These are phyloP conservation scores for Baronia brevicornis DNA, from an alignment of 2,888 invertebrate species.

Conservation along the genomic window DNA sequence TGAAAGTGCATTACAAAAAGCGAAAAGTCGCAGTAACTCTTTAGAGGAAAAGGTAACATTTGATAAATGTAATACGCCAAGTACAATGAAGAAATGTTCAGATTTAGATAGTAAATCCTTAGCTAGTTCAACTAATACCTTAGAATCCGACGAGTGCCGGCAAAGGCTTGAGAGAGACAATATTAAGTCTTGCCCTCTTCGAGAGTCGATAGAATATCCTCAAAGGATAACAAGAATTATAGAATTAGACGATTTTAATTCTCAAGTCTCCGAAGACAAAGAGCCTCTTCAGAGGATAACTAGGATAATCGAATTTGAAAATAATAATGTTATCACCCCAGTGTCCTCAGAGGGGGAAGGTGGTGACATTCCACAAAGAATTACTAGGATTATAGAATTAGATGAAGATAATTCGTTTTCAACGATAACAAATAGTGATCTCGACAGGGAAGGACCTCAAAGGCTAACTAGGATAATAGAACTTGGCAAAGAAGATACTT, in stretches of 20 bases:
- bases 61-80: constrained; percentile 46
- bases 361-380: constrained; percentile 49
- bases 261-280: constrained; percentile 43
- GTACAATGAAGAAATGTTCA: constrained; percentile 44
- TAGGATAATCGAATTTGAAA: constrained; percentile 63
- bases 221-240: constrained; percentile 68
- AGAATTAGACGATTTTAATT: constrained; percentile 56
- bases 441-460: constrained; percentile 47
- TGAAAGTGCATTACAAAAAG: constrained; percentile 65
- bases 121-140: constrained; percentile 45
- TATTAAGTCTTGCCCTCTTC: constrained; percentile 27
- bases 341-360: constrained; percentile 40
- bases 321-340: constrained; percentile 42
- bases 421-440: constrained; percentile 46
- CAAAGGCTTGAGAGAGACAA: constrained; percentile 36
- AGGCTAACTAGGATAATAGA: constrained; percentile 58
- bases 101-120: constrained; percentile 49
- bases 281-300: constrained; percentile 62
- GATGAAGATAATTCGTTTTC: constrained; percentile 60
- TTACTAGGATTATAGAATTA: constrained; percentile 59
- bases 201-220: constrained; percentile 33
- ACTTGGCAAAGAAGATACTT: constrained; percentile 55
- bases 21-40: constrained; percentile 62
- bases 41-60: constrained; percentile 62
- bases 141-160: constrained; percentile 37